These are phyloP conservation scores for Oplegnathus fasciatus DNA, from an alignment of 2,113 vertebrate species.

Conservation along the genomic window DNA sequence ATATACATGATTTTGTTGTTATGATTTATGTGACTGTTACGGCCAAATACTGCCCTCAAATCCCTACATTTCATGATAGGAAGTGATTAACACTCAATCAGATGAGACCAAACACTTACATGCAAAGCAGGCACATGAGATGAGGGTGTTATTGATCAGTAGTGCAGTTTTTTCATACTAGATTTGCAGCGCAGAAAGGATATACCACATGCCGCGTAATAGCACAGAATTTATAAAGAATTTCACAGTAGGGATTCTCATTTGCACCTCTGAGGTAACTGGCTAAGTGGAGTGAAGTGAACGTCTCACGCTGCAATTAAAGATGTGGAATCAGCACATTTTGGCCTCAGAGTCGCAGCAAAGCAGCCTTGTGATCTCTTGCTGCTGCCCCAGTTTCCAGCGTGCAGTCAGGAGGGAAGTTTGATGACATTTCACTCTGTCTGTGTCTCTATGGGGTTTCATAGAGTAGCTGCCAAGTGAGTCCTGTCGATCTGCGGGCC, in stretches of 20 bases:
- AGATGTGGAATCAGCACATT: slow-evolving; percentile 58
- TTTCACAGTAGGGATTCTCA: background rate
- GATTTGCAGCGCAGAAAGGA: background rate
- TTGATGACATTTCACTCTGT: slow-evolving; percentile 20
- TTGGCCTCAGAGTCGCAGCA: slow-evolving; percentile 20
- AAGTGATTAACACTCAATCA: background rate
- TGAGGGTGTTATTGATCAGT: background rate
- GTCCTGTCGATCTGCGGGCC: slow-evolving; percentile 2
- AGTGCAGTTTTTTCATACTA: background rate
- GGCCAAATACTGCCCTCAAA: background rate
- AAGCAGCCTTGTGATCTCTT: slow-evolving; percentile 42
- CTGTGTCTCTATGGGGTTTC: background rate
- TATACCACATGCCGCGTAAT: background rate
- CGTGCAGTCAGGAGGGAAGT: background rate
- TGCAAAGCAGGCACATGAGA: background rate
- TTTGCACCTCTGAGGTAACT: slow-evolving; percentile 30
- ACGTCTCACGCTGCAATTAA: slow-evolving; percentile 34
- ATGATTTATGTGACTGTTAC: background rate
- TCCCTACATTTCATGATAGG: background rate
- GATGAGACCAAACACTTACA: background rate
- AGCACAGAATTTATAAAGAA: background rate
- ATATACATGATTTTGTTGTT: background rate
- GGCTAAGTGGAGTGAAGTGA: slow-evolving; percentile 8
- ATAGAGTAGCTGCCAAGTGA: slow-evolving; percentile 28
- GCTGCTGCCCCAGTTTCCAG: slow-evolving; percentile 43